These are phyloP conservation scores for Semicossyphus pulcher DNA, from an alignment of 2,113 vertebrate species.

Conservation along the genomic window DNA sequence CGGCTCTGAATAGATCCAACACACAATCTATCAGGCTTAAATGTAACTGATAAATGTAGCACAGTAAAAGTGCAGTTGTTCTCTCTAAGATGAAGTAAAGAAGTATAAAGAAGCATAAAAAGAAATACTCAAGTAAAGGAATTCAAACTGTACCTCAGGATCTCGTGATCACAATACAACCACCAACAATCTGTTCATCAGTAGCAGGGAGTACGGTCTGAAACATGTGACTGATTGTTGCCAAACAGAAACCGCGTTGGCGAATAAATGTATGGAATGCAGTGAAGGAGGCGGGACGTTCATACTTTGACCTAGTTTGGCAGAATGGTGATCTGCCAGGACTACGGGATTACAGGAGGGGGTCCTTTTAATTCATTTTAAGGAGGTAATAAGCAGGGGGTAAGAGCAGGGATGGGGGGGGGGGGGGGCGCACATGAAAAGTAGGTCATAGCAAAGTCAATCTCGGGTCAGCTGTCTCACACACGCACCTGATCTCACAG, in stretches of 20 bases:
- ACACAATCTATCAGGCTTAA: no score
- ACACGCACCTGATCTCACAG: slow-evolving; percentile 23
- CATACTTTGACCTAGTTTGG: slow-evolving; percentile 50
- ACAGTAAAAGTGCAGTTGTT: no score
- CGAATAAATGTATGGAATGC: slow-evolving; percentile 61
- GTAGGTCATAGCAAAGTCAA: slow-evolving; percentile 60
- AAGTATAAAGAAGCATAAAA: no score
- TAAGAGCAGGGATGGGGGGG: neutral
- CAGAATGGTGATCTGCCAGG: slow-evolving; percentile 30
- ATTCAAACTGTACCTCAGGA: no score
- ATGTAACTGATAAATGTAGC: no score
- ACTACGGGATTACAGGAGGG: slow-evolving; percentile 16
- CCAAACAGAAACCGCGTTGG: slow-evolving; percentile 28
- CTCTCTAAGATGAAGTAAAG: no score
- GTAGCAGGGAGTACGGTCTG: slow-evolving; percentile 1
- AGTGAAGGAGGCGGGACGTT: slow-evolving; percentile 42
- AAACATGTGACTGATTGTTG: slow-evolving; percentile 36
- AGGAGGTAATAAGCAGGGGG: slow-evolving; percentile 12
- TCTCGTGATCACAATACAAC: neutral
- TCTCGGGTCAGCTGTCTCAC: slow-evolving; percentile 50
- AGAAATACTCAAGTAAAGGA: neutral
- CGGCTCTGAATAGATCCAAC: no score
- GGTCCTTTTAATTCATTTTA: slow-evolving; percentile 51
- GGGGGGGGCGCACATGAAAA: slow-evolving; percentile 43
- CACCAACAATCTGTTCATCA: neutral